Base-by-base conservation (phyloP, 2,113 vertebrate genomes). In the Pseudorasbora parva region DNA sequence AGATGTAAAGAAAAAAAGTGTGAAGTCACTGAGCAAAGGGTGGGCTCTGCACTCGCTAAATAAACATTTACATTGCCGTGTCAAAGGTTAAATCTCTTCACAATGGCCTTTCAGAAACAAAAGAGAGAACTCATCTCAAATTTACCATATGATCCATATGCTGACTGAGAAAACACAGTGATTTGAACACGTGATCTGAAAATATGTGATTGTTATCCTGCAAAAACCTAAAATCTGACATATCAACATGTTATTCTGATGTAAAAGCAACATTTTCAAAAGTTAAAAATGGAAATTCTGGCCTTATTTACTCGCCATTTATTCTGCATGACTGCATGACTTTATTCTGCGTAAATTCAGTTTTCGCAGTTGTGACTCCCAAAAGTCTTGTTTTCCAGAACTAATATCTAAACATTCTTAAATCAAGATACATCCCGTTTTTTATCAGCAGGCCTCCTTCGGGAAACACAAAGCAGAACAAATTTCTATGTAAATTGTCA, bases 1-100 rank as follows among this genome's bases (percentile, higher is more conserved):
- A 68, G 30, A 68, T 33, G 30, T 64, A 33, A 86, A 87, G 90
- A 92, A 78, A 86, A 68, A 85, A 85, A 78, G 17, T n/a, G 8
- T 64, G 41, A 25, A 64, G 60, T 30, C 78, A 30, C 8, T 47
- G 23, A 57, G 49, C 30, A 15, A 9, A 76, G 30, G 33, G 12
- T 77, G 74, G 57, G 15, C 59, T 66, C 14, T 9, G 75, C 12
- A 1, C 43, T 49, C 25, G 15, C 59, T 79, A 79, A 79, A 79
- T 78, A 78, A 78, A 78, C 76, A 62, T 78, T 45, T 27, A 78
- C 76, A 19, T 43, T 60, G 56, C 25, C 1, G 17, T 47, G 78
- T 66, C 78, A 64, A 66, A 62, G 77, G 77, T 43, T 64, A 49
- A 66, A 79, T 33, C 77, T 79, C 43, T 79, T 66, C 59, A 64